Percentiles rank a stretch among this genome's conserved stretches.
Evolutionary conservation across 2,113 vertebrate genomes (phyloP).

Genomic region (Theristicus caerulescens): DNA sequence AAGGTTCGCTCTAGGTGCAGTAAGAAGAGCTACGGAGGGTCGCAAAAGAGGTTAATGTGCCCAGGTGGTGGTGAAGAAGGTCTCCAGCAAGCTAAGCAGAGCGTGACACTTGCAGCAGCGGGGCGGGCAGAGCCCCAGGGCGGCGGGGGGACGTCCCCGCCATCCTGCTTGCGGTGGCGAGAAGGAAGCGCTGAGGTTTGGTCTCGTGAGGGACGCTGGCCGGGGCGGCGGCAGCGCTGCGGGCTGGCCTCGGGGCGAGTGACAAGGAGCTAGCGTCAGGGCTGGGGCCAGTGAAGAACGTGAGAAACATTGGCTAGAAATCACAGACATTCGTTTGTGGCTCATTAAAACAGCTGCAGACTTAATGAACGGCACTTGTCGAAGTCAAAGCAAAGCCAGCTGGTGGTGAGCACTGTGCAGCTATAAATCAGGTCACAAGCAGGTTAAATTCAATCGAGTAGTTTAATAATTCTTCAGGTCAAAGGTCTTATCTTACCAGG

Average conservation of each 20-base stretch:
- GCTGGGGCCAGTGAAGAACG: neutral
- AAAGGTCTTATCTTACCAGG: slow-evolving; percentile 71
- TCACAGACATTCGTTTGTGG: neutral
- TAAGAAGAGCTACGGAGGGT: neutral
- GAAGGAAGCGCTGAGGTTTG: neutral
- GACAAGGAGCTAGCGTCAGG: neutral
- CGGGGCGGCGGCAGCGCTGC: neutral
- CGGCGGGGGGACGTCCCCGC: neutral
- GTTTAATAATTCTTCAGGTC: slow-evolving; percentile 74
- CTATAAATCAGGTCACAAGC: slow-evolving; percentile 71
- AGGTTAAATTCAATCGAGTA: slow-evolving; percentile 70
- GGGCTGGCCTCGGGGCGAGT: neutral
- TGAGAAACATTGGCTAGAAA: neutral
- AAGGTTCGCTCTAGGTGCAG: neutral
- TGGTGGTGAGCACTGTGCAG: slow-evolving; percentile 6
- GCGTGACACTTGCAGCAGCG: neutral
- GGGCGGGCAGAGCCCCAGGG: neutral
- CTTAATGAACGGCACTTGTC: neutral
- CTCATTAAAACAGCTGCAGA: neutral
- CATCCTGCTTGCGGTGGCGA: neutral
- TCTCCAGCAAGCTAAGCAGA: slow-evolving; percentile 15
- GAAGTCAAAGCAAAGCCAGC: slow-evolving; percentile 36
- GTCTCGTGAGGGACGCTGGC: neutral
- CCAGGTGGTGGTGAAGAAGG: neutral
- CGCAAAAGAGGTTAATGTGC: neutral